Percentiles rank a stretch among this genome's conserved stretches.
Evolutionary conservation across 2,113 vertebrate genomes (phyloP).

Genomic region (Candoia aspera): DNA sequence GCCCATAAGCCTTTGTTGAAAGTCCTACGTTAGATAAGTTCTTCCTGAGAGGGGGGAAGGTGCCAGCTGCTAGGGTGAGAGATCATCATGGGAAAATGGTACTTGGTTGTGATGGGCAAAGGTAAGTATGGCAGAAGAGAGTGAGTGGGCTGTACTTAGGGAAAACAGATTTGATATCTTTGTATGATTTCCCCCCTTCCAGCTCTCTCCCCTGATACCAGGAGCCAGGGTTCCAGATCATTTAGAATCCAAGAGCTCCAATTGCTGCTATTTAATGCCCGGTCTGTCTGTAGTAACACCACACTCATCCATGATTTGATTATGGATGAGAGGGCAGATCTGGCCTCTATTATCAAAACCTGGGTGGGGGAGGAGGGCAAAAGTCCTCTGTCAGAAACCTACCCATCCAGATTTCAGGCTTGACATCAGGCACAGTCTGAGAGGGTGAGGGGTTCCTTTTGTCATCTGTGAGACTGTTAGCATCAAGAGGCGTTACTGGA

Average conservation of each 20-base stretch:
- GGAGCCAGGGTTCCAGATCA: neutral
- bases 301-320: neutral
- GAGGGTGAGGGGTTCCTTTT: neutral
- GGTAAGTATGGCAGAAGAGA: neutral
- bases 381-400: neutral
- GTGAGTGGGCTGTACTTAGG: neutral
- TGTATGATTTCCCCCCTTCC: neutral
- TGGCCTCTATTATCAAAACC: neutral
- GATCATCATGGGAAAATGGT: neutral
- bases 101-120: neutral
- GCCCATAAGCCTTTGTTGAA: too few relatives aligned
- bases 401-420: neutral
- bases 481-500: neutral
- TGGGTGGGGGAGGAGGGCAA: neutral
- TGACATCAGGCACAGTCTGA: neutral
- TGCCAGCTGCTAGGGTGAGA: too few relatives aligned
- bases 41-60: too few relatives aligned
- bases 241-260: neutral
- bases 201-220: neutral
- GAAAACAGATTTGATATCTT: neutral
- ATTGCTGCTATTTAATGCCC: neutral
- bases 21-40: too few relatives aligned
- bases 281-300: neutral
- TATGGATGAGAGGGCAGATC: neutral
- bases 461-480: neutral